Evolutionary conservation across 1,140 invertebrate genomes (phyloP).

Genomic region (Lanistes nyassanus): DNA sequence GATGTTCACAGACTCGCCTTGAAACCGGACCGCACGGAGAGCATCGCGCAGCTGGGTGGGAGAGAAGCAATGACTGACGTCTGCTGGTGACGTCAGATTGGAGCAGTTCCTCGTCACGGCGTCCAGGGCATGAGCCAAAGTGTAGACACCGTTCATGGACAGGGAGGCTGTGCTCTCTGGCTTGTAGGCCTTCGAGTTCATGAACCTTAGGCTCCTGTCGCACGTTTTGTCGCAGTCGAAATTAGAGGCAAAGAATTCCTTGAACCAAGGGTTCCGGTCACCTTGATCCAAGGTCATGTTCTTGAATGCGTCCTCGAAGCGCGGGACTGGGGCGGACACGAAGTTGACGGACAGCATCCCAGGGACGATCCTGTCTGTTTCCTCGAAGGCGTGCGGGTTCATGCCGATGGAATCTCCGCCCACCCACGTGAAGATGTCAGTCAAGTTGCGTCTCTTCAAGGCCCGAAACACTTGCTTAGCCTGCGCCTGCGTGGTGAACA

Average conservation of each 20-base stretch:
- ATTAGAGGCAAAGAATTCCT: conserved; percentile 29
- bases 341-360: conserved; percentile 80
- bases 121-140: conserved; percentile 81
- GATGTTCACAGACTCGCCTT: conserved; percentile 28
- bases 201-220: background rate
- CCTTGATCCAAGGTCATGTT: conserved; percentile 19
- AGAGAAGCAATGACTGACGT: background rate
- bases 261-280: conserved; percentile 40
- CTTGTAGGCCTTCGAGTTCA: conserved; percentile 63
- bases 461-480: conserved; percentile 69
- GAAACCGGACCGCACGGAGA: conserved; percentile 2
- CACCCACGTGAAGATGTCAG: conserved; percentile 73
- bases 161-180: conserved; percentile 86
- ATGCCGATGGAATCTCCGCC: conserved; percentile 81
- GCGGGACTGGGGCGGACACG: conserved; percentile 24
- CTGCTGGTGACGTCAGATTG: background rate
- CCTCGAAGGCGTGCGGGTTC: conserved; percentile 75
- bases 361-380: conserved; percentile 75
- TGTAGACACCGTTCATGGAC: conserved; percentile 85
- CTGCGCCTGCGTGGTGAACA: conserved; percentile 77
- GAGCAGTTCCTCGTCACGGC: conserved; percentile 21
- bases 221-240: conserved; percentile 20
- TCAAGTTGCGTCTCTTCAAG: conserved; percentile 58
- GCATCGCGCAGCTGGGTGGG: background rate
- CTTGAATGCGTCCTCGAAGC: conserved; percentile 45